phyloP scores from a whole-genome alignment of 2,797 vertebrate species.

The Acipenser ruthenus region DNA sequence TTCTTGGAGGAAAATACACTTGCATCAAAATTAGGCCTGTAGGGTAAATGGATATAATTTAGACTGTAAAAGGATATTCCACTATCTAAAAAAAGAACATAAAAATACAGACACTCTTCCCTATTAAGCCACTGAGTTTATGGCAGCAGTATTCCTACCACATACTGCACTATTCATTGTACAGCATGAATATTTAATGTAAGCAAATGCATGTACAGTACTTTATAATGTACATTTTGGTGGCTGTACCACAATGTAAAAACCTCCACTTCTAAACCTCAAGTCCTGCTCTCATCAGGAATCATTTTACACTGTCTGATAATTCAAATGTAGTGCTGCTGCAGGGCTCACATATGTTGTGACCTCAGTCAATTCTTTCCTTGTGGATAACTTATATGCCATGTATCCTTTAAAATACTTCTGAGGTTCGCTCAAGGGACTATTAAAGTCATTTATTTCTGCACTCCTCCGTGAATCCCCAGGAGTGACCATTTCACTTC shows the following conservation, averaged over 20 bases:
- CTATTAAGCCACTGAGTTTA: too few species aligned
- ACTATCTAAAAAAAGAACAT: too few species aligned
- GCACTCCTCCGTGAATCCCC: conserved; percentile 26
- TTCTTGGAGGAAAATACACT: too few species aligned
- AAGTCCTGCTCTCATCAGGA: conserved; percentile 22
- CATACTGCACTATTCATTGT: too few species aligned
- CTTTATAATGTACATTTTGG: background rate
- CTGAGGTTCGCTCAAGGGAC: conserved; percentile 28
- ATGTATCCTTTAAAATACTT: conserved; percentile 33
- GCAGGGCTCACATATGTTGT: conserved; percentile 33
- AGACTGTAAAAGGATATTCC: too few species aligned
- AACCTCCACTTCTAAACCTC: conserved; percentile 22
- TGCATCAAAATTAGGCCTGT: too few species aligned
- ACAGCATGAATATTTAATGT: conserved; percentile 23
- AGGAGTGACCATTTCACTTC: background rate
- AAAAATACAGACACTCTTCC: too few species aligned
- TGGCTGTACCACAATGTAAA: conserved; percentile 15
- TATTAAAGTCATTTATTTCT: conserved; percentile 27
- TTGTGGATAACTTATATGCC: conserved; percentile 34
- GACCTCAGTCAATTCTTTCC: conserved; percentile 34
- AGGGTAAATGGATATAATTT: too few species aligned
- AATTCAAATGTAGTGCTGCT: conserved; percentile 40
- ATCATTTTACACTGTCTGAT: conserved; percentile 41
- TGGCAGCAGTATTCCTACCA: too few species aligned
- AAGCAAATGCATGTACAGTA: conserved; percentile 14